phyloP scores from a whole-genome alignment of 2,888 invertebrate species.

The Caenorhabditis becei region DNA sequence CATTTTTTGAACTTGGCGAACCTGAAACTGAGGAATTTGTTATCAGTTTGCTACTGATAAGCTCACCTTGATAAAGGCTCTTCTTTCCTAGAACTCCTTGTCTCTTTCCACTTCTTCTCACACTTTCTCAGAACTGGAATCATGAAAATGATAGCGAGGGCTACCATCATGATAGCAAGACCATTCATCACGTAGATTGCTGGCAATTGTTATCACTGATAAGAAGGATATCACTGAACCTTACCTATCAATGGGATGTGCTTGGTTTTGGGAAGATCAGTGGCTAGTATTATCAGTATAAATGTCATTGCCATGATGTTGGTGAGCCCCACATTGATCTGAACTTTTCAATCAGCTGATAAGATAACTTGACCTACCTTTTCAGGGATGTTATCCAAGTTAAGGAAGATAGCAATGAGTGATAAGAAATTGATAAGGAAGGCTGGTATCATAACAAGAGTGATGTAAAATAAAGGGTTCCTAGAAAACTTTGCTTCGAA shows the following conservation, averaged over 20 bases:
- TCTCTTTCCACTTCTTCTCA: background rate
- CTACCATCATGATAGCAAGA: slow-evolving; percentile 29
- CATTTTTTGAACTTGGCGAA: background rate
- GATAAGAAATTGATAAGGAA: slow-evolving; percentile 55
- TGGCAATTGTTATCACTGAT: slow-evolving; percentile 21
- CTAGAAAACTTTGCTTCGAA: slow-evolving; percentile 39
- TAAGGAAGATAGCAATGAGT: slow-evolving; percentile 51
- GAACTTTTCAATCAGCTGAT: no score
- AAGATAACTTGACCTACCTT: no score
- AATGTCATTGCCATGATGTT: slow-evolving; percentile 63
- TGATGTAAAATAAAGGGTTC: slow-evolving; percentile 58
- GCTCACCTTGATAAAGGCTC: no score
- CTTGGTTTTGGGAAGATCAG: slow-evolving; percentile 58
- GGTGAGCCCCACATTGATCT: slow-evolving; percentile 55
- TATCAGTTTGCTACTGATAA: background rate
- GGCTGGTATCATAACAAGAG: slow-evolving; percentile 57
- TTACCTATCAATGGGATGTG: slow-evolving; percentile 56
- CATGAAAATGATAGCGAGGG: slow-evolving; percentile 15
- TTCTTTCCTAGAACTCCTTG: slow-evolving; percentile 14
- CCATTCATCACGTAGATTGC: slow-evolving; percentile 44
- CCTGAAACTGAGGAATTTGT: background rate
- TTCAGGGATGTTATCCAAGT: slow-evolving; percentile 25
- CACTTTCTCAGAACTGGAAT: slow-evolving; percentile 1
- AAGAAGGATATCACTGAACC: background rate
- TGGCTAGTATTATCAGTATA: slow-evolving; percentile 58